Percentiles rank a stretch among this genome's conserved stretches.
Conservation (phyloP, 35 echinoderm and acorn worm species). For the Apostichopus japonicus region DNA sequence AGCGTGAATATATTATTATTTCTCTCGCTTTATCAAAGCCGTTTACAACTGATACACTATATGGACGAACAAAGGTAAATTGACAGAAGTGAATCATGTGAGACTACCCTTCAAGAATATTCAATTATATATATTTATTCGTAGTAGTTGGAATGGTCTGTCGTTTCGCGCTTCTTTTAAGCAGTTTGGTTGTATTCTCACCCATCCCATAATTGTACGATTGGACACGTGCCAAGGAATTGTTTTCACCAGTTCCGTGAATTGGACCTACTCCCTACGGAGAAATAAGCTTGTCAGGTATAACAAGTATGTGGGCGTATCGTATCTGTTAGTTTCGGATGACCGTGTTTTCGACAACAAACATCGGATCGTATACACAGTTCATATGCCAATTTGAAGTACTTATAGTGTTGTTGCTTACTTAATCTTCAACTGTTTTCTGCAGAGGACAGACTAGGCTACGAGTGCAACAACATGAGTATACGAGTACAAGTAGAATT, state of each 20-base stretch:
- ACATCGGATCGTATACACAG: no score
- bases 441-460: no score
- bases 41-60: background rate
- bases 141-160: background rate
- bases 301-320: background rate
- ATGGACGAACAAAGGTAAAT: background rate
- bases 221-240: conserved; percentile 30
- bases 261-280: conserved; percentile 17
- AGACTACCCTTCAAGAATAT: background rate
- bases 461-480: no score
- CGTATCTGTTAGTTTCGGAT: no score
- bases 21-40: background rate
- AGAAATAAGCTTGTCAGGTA: background rate
- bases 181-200: background rate
- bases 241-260: conserved; percentile 15
- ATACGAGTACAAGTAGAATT: no score
- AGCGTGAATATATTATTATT: background rate
- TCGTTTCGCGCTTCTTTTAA: background rate
- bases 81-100: conserved; percentile 21
- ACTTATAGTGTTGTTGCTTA: no score
- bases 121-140: conserved; percentile 26
- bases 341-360: no score
- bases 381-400: no score
- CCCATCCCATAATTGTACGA: background rate
- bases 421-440: no score